Conservation (phyloP, 2,888 invertebrate species). For the Halictus quadricinctus region DNA sequence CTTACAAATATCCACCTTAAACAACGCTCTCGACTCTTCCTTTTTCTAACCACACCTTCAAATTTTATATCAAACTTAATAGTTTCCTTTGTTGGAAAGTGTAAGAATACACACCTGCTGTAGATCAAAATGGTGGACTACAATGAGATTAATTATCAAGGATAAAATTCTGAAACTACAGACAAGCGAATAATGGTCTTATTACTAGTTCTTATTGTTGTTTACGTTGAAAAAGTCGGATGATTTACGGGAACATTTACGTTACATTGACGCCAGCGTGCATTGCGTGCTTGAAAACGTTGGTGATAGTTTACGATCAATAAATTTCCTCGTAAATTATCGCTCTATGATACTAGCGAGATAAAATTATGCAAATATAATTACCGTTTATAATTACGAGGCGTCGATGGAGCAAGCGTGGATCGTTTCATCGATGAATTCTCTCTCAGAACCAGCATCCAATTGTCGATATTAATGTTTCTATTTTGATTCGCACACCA, state of each 20-base stretch:
- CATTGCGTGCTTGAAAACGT: background rate
- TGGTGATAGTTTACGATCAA: slow-evolving; percentile 3
- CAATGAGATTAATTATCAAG: background rate
- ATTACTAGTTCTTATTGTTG: background rate
- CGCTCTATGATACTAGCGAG: background rate
- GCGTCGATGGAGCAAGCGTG: background rate
- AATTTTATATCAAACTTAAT: background rate
- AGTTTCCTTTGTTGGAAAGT: background rate
- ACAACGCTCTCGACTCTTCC: background rate
- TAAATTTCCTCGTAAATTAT: slow-evolving; percentile 9
- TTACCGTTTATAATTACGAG: background rate
- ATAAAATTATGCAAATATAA: slow-evolving; percentile 10
- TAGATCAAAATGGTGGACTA: background rate
- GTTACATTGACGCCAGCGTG: background rate
- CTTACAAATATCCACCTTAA: background rate
- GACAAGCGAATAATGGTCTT: background rate
- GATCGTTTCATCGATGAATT: background rate
- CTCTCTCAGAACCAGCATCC: background rate
- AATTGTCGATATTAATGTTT: background rate
- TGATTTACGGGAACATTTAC: slow-evolving; percentile 3
- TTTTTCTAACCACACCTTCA: background rate
- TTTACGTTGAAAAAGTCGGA: background rate
- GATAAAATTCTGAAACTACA: background rate
- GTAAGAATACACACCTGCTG: background rate
- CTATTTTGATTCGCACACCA: background rate